phyloP scores from a whole-genome alignment of 1,140 invertebrate species.

The Acromyrmex echinatior region DNA sequence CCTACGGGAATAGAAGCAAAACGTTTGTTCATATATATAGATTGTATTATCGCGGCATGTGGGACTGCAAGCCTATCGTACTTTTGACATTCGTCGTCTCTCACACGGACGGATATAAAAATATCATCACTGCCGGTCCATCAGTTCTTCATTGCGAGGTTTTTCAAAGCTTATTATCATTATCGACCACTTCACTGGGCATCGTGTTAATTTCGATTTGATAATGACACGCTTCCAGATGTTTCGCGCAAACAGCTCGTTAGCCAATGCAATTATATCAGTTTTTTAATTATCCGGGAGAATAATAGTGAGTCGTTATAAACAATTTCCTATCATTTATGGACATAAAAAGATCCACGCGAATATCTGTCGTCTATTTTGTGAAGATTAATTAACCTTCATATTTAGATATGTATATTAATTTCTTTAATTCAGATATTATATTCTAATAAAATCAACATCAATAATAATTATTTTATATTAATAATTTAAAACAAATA shows the following conservation, averaged over 20 bases:
- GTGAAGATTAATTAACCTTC: neutral
- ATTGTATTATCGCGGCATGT: constrained; percentile 22
- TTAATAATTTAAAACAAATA: neutral
- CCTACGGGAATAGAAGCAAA: neutral
- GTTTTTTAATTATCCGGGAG: constrained; percentile 21
- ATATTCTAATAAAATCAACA: neutral
- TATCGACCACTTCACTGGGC: neutral
- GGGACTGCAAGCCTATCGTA: constrained; percentile 4
- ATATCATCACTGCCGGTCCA: constrained; percentile 9
- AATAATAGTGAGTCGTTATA: neutral
- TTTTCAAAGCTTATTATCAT: constrained; percentile 13
- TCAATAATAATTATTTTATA: constrained; percentile 2
- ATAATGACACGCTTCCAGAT: constrained; percentile 33
- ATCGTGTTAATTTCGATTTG: constrained; percentile 34
- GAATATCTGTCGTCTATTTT: neutral
- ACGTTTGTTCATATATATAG: neutral
- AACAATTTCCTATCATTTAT: constrained; percentile 10
- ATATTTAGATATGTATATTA: neutral
- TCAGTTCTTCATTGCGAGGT: constrained; percentile 11
- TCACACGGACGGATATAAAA: constrained; percentile 33
- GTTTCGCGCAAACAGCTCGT: constrained; percentile 40
- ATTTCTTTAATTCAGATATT: neutral
- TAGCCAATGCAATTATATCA: constrained; percentile 45
- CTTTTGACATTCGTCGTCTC: constrained; percentile 28
- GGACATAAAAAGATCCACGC: neutral